Evolutionary conservation across 2,888 invertebrate genomes (phyloP), one percentile per base, ranked within the genome.

Genomic region (Caenorhabditis becei): DNA sequence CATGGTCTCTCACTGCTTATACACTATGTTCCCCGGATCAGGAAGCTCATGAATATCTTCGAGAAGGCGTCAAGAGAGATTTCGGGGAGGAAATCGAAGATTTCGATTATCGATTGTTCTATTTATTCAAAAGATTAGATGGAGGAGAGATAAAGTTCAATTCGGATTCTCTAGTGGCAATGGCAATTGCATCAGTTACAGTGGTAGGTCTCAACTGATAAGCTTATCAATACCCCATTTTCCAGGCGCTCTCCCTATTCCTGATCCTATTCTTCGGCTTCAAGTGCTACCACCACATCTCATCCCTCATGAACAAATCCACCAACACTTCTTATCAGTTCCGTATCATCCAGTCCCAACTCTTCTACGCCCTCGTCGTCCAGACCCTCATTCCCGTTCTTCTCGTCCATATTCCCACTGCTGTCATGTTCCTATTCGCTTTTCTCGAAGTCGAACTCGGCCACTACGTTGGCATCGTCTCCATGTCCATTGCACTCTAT

Each of bases 51-150:
- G 47, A 58, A 7, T 23, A 8, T 24, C 44, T 69, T 41, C 54
- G 69, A 32, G 32, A 54, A 0, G 44, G 28, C 24, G 49, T 69
- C 0, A 2, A 58, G 35, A 5, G 23, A 28, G 49, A 69, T 23
- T 58, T 69, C 23, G 23, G 47, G 1, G 16, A 18, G 5, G 35
- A 47, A 1, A 69, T 69, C 20, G 49, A 59, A 14, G 2, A 49
- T 5, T 69, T 69, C n/a, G 69, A 69, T n/a, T 69, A 69, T 49
- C 47, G 54, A 23, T 47, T 54, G 11, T 58, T 58, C 11, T 23
- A 28, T 4, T 23, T 69, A 23, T 69, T 47, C n/a, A 18, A 44
- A 24, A 24, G 28, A 44, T 5, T 11, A 3, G 18, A 49, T 14
- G 24, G 58, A 11, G 47, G 58, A 35, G 10, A 41, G 10, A 23